A percentile compares a stretch with the other conserved stretches of the same genome.
Conservation (phyloP, 2,888 invertebrate species). For the Altica lythri region DNA sequence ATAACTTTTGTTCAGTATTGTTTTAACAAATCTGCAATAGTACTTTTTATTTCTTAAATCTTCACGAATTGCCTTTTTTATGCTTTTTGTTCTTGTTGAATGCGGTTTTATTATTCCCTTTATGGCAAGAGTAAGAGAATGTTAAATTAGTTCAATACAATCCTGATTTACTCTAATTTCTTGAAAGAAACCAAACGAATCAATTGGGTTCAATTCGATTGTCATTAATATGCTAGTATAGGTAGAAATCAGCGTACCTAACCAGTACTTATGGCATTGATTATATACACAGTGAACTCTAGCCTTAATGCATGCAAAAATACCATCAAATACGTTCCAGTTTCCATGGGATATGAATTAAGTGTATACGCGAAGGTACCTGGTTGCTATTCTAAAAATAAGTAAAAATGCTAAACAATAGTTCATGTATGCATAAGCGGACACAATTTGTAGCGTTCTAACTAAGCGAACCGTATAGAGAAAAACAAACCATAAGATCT, state of each 20-base stretch:
- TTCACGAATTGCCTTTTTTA: too few relatives aligned
- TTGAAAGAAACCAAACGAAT: constrained; percentile 28
- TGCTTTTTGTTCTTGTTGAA: too few relatives aligned
- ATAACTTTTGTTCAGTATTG: too few relatives aligned
- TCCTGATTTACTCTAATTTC: constrained; percentile 27
- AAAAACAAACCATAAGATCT: constrained; percentile 6
- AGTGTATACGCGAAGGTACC: background rate
- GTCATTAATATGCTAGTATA: constrained; percentile 29
- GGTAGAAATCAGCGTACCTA: constrained; percentile 26
- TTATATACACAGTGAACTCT: constrained; percentile 25
- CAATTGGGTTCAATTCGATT: constrained; percentile 27
- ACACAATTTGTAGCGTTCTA: constrained; percentile 53
- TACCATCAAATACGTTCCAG: constrained; percentile 10
- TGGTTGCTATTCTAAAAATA: constrained; percentile 53
- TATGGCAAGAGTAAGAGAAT: constrained; percentile 25
- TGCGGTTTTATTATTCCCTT: too few relatives aligned
- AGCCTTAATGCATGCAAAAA: constrained; percentile 29
- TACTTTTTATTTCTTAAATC: too few relatives aligned
- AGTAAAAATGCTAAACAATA: constrained; percentile 53
- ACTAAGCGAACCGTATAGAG: constrained; percentile 51
- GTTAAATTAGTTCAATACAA: constrained; percentile 20
- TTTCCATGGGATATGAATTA: constrained; percentile 10
- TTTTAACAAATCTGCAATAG: too few relatives aligned
- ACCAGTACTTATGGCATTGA: constrained; percentile 24
- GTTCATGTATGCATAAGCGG: constrained; percentile 54